Base-by-base conservation (phyloP, 2,113 vertebrate genomes). In the Strix uralensis region DNA sequence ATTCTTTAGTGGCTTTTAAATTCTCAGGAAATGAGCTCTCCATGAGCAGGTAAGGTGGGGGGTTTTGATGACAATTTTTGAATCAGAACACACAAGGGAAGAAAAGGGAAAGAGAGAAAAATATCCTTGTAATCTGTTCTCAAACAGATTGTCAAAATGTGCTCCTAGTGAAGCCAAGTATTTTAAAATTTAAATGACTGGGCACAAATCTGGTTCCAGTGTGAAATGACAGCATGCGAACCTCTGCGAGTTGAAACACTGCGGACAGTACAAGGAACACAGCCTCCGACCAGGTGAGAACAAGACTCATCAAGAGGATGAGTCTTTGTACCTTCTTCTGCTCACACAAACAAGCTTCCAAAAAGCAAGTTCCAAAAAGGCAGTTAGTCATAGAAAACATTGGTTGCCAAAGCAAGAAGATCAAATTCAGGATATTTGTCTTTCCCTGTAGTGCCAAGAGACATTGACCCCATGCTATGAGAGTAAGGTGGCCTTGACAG, bases 1-100 rank as follows among this genome's bases (percentile, higher is more conserved):
- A 58, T 38, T 84, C 69, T 87, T 86, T 17, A 77, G 81, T 75
- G 77, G 62, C 62, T 80, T 92, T 91, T 91, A 95, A 95, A 95
- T 80, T 66, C 46, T 89, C 62, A 80, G 88, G 78, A 94, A 97
- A 95, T 19, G 46, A 95, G 46, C 40, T 58, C 51, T 95, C 49
- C 20, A 1, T 38, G 49, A 91, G 81, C 88, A 97, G 92, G 86
- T 96, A 85, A 84, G 38, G 65, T 75, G 34, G 38, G 51, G 67
- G 58, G 36, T 9, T 88, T 91, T 91, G 66, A 51, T 80, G 51
- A 77, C 66, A 73, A 49, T 27, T 86, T 94, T 80, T 54, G 23
- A 82, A 92, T 82, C 89, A 91, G 49, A 3, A 62, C 32, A 92
- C 84, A 73, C 6, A 2, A 80, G 62, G 46, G 62, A 95, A 95